Evolutionary conservation across 2,888 invertebrate genomes (phyloP), one percentile per base, ranked within the genome.

Genomic region (Nemotelus nigrinus): DNA sequence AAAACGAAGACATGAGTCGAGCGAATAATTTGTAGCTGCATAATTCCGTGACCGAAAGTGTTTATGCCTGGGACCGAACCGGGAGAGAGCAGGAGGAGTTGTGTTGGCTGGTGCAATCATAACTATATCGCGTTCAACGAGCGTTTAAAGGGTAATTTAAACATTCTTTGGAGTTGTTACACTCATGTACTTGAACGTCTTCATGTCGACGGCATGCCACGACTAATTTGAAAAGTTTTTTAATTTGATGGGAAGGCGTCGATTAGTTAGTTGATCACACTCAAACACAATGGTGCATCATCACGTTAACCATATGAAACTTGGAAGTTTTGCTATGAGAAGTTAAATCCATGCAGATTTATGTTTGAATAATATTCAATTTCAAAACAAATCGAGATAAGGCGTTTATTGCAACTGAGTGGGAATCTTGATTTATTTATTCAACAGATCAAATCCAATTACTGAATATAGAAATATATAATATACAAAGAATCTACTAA

Each of bases 11-110:
- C 70, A 70, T 70, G 70, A 25, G 25, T 25, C 25, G 25, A 53
- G 70, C 70, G 70, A 47, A 70, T 70, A 70, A 70, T 70, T 70
- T 70, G 70, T 70, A 70, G 43, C 70, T 70, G 70, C 70, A 70
- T 70, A 70, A 70, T 70, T 70, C 70, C 70, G 70, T 70, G 70
- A 70, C 70, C 70, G 47, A 70, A 70, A 70, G 70, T 70, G 70
- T 70, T 70, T 70, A 47, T 53, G 25, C 55, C 55, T 60, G 39
- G 65, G 3, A 63, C 53, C 53, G 41, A 50, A 25, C 10, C 8
- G 67, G n/a, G 25, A 3, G 55, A 53, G 55, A n/a, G 25, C 48
- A 47, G 67, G 67, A 67, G 67, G 10, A 8, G 57, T 10, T 25
- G 10, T 4, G 57, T 3, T 10, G 5, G 10, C 43, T 50, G 8